Evolutionary conservation across 2,113 vertebrate species (phyloP), one percentile per base, ranked within the genome.

Genomic region (Bostrychus sinensis): DNA sequence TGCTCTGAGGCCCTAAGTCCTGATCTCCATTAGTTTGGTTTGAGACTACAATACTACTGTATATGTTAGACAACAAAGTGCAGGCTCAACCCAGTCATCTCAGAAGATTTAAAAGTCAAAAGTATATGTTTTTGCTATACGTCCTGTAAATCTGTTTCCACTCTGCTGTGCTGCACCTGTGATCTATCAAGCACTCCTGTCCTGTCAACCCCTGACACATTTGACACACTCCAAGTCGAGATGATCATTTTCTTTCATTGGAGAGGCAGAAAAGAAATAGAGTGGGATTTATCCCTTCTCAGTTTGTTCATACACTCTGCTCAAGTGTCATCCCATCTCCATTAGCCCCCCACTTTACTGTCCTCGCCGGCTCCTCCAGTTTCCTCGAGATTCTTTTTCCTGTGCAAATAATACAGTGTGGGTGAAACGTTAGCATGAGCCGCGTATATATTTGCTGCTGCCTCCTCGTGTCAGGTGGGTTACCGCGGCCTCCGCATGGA

Each of bases 261-360:
- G 63, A 82, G 72, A 76, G 68, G 63, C 70, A 70, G 74, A 59
- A 37, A 70, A 48, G 64, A 72, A 69, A 78, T 46, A 37, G 66
- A 84, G 74, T 64, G 70, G 53, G 56, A 74, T 80, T 84, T 65
- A 81, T 81, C 69, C 73, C 57, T 60, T 70, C 80, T 82, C 72
- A 54, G 62, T 80, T 71, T 83, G 84, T 77, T 51, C 59, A 68
- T 75, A 50, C 67, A 57, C 85, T 86, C 76, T 62, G 30, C 72
- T 85, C 70, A 78, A 88, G 84, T 84, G 84, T 82, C 77, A 88
- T 80, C 72, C 80, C 74, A 72, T 84, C 85, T 89, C 76, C 64
- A 77, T 84, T 82, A 88, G 66, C 58, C 69, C 64, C 25, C 70
- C 81, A 81, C 80, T 85, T 85, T 72, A 53, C 81, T 56, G 19